Percentiles rank a stretch among this genome's conserved stretches.
Evolutionary conservation across 2,797 vertebrate species (phyloP).

Genomic region (Limnodromus scolopaceus): DNA sequence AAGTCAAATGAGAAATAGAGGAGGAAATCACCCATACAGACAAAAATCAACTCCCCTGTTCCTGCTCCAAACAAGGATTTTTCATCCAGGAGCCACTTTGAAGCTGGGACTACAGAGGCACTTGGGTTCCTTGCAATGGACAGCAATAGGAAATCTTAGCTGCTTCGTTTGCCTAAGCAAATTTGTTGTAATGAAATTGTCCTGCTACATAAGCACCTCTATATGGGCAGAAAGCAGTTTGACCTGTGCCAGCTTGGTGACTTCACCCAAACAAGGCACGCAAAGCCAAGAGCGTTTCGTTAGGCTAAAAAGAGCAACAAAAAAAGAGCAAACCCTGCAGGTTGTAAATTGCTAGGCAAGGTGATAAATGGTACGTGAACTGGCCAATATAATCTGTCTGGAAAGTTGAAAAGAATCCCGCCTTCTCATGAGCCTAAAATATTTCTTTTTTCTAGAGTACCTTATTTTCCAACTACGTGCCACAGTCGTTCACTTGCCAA

Average conservation of each 20-base stretch:
- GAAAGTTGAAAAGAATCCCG: neutral
- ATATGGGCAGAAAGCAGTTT: neutral
- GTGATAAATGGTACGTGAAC: neutral
- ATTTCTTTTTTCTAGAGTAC: neutral
- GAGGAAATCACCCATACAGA: neutral
- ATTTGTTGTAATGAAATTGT: neutral
- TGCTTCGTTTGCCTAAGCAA: neutral
- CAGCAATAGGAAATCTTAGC: neutral
- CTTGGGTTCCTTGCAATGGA: neutral
- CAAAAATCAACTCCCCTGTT: neutral
- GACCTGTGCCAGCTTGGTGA: neutral
- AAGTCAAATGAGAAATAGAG: neutral
- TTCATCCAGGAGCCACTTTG: neutral
- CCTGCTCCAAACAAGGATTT: neutral
- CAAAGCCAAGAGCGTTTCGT: neutral
- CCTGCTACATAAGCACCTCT: neutral
- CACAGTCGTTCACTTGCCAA: neutral
- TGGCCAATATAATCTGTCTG: neutral
- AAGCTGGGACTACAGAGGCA: neutral
- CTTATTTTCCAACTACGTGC: neutral
- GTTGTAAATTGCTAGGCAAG: conserved; percentile 13
- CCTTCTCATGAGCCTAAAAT: neutral
- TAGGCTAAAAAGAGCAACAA: neutral
- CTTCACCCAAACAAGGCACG: neutral
- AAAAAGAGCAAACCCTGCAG: neutral